A percentile compares a stretch with the other conserved stretches of the same genome.
Evolutionary conservation across 92 coral and sea anemone genomes (phyloP).

Genomic region (Umimayanthus chanpuru): DNA sequence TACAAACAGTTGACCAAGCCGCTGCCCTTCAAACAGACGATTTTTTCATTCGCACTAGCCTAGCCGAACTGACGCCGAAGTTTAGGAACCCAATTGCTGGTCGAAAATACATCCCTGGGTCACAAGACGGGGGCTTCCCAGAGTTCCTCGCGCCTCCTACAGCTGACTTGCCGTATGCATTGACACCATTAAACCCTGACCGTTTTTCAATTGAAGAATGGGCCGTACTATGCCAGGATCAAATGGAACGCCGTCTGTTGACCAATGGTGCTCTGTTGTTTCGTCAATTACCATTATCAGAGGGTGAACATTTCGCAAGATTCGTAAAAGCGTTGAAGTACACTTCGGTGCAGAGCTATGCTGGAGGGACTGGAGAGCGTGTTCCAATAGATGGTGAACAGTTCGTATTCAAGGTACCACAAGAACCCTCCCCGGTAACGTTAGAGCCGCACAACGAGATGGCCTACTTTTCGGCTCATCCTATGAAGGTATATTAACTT

Average conservation of each 20-base stretch:
- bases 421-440: background rate
- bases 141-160: constrained; percentile 27
- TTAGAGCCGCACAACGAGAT: background rate
- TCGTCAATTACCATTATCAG: constrained; percentile 13
- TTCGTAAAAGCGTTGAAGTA: background rate
- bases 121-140: constrained; percentile 24
- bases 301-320: constrained; percentile 4
- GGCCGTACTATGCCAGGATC: constrained; percentile 4
- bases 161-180: constrained; percentile 12
- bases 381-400: background rate
- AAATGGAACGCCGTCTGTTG: background rate
- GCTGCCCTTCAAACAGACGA: background rate
- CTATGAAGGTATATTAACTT: background rate
- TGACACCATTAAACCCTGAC: background rate
- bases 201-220: constrained; percentile 16
- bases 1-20: background rate
- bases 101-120: constrained; percentile 33
- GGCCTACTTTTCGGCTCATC: constrained; percentile 3
- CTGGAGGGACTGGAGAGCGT: background rate
- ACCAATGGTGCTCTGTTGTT: constrained; percentile 7
- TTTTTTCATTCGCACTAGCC: background rate
- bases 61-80: constrained; percentile 2
- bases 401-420: background rate
- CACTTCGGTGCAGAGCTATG: background rate
- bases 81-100: constrained; percentile 22